Conservation (phyloP, 2,113 vertebrate species). For the Antennarius striatus region DNA sequence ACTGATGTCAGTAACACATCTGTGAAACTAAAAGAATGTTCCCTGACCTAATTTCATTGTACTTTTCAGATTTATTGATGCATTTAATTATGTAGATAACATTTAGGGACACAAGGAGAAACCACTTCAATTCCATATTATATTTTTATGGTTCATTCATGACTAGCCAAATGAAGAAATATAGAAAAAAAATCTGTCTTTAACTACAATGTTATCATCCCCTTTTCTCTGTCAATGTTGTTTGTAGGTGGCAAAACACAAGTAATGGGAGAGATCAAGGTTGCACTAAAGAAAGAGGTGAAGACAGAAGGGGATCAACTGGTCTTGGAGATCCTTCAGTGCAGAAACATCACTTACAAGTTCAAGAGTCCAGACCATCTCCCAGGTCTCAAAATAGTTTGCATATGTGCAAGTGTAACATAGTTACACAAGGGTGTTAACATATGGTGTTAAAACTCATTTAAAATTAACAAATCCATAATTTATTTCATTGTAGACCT, state of each 20-base stretch:
- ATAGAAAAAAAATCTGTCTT: too few relatives aligned
- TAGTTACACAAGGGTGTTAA: too few relatives aligned
- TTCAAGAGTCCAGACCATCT: constrained; percentile 99
- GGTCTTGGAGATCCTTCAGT: constrained; percentile 96
- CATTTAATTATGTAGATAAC: constrained; percentile 29
- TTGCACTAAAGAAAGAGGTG: constrained; percentile 97
- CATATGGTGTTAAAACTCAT: neutral
- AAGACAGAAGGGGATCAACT: constrained; percentile 98
- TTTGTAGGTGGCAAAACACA: constrained; percentile 89
- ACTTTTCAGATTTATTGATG: constrained; percentile 6
- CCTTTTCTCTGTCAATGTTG: neutral
- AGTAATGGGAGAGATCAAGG: constrained; percentile 98
- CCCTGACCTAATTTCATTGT: constrained; percentile 23
- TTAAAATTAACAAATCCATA: neutral
- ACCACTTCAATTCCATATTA: neutral
- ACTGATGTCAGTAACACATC: too few relatives aligned
- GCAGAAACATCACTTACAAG: constrained; percentile 99
- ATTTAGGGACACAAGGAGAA: neutral
- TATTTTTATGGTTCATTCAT: too few relatives aligned
- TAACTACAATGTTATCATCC: neutral
- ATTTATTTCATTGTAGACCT: constrained; percentile 80
- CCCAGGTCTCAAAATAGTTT: constrained; percentile 83
- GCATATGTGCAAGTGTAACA: neutral
- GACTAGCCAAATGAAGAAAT: too few relatives aligned
- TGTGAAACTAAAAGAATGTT: constrained; percentile 4